phyloP scores from a whole-genome alignment of 2,113 vertebrate genomes.

The Cricetomys ansorgei region DNA sequence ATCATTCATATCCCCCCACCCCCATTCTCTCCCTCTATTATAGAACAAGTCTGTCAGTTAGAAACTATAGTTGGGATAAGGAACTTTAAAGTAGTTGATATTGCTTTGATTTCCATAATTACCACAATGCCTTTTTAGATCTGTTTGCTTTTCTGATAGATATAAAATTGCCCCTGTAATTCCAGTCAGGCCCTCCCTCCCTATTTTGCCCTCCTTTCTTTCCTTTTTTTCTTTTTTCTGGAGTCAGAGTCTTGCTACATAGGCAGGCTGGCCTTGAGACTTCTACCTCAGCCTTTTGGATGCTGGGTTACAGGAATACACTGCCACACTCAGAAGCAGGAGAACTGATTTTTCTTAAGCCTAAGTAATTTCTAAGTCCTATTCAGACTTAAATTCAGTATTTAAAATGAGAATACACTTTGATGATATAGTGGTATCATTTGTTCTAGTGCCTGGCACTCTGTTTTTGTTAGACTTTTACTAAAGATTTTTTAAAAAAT shows the following conservation, averaged over 20 bases:
- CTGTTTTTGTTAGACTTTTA: constrained; percentile 22
- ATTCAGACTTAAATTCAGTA: not conserved
- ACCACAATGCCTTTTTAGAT: not conserved
- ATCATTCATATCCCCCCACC: not conserved
- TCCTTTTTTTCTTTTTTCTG: not conserved
- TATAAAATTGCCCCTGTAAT: not conserved
- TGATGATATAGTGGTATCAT: not conserved
- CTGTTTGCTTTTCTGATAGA: not conserved
- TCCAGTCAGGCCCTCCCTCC: no score
- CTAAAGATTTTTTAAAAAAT: not conserved
- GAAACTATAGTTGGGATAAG: constrained; percentile 32
- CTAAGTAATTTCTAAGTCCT: not conserved
- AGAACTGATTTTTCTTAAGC: not conserved
- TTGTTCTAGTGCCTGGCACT: not conserved
- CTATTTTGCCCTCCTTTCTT: no score
- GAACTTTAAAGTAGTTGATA: not conserved
- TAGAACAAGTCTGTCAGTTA: constrained; percentile 33
- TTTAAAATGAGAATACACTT: constrained; percentile 38
- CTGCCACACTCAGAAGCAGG: not conserved
- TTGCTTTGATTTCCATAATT: constrained; percentile 43
- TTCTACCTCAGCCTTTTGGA: not conserved
- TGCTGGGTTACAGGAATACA: not conserved
- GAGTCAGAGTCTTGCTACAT: not conserved
- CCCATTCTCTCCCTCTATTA: not conserved
- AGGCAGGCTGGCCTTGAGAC: not conserved